Conservation (phyloP, 2,113 vertebrate species). For the Acinonyx jubatus region DNA sequence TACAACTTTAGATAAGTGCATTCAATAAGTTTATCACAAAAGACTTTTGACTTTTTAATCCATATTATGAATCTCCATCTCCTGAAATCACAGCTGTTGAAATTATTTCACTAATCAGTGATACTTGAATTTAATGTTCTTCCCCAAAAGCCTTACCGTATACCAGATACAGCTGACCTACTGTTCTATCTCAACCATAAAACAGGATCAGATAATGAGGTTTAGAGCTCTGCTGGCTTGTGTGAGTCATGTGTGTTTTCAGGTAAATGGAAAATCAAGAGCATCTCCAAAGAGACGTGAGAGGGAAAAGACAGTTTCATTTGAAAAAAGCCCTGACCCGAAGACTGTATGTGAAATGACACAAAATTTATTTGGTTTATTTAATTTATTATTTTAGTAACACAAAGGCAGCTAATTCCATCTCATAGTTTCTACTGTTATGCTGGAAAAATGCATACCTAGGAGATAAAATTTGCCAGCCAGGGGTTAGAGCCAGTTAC, state of each 20-base stretch:
- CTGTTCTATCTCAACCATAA: neutral
- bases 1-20: neutral
- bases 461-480: neutral
- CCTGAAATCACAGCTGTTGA: conserved; percentile 20
- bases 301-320: neutral
- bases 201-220: conserved; percentile 12
- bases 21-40: neutral
- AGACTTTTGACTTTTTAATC: conserved; percentile 16
- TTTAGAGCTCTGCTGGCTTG: neutral
- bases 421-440: conserved; percentile 37
- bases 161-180: neutral
- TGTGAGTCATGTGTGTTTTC: conserved; percentile 35
- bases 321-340: neutral
- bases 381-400: conserved; percentile 43
- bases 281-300: neutral
- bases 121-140: conserved; percentile 5
- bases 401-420: conserved; percentile 45
- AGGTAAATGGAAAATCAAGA: conserved; percentile 33
- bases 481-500: neutral
- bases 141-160: neutral
- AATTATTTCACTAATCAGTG: conserved; percentile 23
- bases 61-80: neutral
- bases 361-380: conserved; percentile 18
- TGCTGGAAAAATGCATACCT: neutral
- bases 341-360: neutral